Base-by-base conservation (phyloP, 2,888 invertebrate genomes). In the Mythimna pallens region DNA sequence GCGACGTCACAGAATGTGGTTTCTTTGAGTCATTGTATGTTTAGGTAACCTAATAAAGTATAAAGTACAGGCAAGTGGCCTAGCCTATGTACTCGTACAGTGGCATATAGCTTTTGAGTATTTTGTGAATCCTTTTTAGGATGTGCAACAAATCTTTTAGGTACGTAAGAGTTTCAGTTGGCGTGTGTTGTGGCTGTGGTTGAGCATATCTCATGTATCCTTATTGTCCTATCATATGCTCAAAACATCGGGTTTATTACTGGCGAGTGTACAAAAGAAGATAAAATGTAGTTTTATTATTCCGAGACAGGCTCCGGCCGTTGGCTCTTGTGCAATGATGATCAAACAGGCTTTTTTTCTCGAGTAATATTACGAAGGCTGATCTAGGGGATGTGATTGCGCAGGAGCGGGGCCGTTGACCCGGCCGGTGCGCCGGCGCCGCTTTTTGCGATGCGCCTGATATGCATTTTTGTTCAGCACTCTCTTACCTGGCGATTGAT, bases 301-400 rank as follows among this genome's bases (percentile, higher is more conserved):
- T 52, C 10, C 55, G 22, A 34, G 43, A 10, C 78, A 43, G 34
- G 57, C 64, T 54, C 52, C 58, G 82, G 65, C 54, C 65, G 30
- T 77, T 82, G 64, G 20, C 58, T 47, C 63, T 40, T 52, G 57
- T 66, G 67, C 65, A 64, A 66, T 80, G 72, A 82, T 73, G 59
- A 80, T 61, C 57, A 73, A 71, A 83, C 82, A 47, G 71, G 78
- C 54, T 83, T 73, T 72, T 47, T 70, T 75, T 63, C 68, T 73
- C 66, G 61, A 25, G 52, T 76, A 61, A 61, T 62, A 70, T 78
- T 65, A 75, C 81, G 64, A 40, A 70, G 67, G 73, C 68, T 78
- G 75, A 84, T 84, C 74, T 81, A 84, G 85, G 82, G 82, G 87
- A 75, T 85, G 84, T 78, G 87, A 83, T 82, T 86, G 84, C 75